A percentile compares a stretch with the other conserved stretches of the same genome.
Conservation (phyloP, 2,888 invertebrate genomes). For the Callinectes sapidus region DNA sequence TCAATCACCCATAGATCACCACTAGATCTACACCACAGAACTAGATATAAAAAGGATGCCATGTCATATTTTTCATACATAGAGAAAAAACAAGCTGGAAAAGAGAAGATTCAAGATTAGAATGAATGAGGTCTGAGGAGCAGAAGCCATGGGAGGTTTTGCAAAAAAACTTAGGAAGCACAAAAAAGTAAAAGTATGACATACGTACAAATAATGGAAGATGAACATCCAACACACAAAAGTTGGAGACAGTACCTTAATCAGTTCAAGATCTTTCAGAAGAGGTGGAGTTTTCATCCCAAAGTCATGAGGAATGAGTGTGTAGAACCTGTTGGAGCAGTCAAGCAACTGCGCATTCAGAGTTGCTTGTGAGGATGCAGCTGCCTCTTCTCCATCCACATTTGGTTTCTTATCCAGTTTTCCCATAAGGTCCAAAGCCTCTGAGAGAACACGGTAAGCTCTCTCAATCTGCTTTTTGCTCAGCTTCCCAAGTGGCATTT, state of each 20-base stretch:
- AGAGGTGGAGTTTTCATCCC: conserved; percentile 89
- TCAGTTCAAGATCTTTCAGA: conserved; percentile 84
- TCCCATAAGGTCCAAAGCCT: conserved; percentile 79
- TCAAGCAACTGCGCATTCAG: conserved; percentile 82
- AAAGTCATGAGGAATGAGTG: conserved; percentile 95
- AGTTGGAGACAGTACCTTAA: conserved; percentile 78
- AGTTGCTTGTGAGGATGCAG: conserved; percentile 78
- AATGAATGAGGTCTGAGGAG: too few relatives aligned
- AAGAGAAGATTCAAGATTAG: too few relatives aligned
- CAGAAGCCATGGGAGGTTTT: too few relatives aligned
- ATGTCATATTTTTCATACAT: too few relatives aligned
- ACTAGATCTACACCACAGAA: too few relatives aligned
- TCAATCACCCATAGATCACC: too few relatives aligned
- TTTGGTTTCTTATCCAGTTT: conserved; percentile 47
- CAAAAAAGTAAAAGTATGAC: neutral
- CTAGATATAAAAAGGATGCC: too few relatives aligned
- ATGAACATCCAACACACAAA: neutral
- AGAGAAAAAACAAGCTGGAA: neutral
- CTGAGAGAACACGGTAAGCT: conserved; percentile 88
- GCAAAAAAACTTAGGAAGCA: too few relatives aligned
- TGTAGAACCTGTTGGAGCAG: conserved; percentile 94
- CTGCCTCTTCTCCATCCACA: conserved; percentile 48
- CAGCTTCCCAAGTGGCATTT: conserved; percentile 98
- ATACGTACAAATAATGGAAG: neutral
- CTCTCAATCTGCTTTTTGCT: conserved; percentile 91